phyloP scores from a whole-genome alignment of 1,140 invertebrate genomes.

The Philaenus spumarius region DNA sequence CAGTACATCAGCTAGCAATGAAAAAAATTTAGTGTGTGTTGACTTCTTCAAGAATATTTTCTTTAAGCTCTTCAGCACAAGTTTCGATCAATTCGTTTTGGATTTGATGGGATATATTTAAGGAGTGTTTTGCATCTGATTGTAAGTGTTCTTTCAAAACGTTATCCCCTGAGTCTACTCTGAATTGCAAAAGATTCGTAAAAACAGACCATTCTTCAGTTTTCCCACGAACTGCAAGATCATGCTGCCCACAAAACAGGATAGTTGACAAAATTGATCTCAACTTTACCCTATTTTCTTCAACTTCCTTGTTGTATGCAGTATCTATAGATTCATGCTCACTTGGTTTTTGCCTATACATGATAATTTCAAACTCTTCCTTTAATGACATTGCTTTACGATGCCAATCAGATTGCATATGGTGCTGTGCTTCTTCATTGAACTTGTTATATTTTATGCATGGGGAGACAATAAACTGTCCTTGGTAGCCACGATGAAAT shows the following conservation, averaged over 20 bases:
- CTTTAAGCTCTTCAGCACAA: background rate
- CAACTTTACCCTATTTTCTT: background rate
- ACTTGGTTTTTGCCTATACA: background rate
- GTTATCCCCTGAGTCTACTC: slow-evolving; percentile 1
- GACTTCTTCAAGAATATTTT: slow-evolving; percentile 1
- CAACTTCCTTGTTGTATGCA: background rate
- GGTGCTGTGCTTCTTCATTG: too few relatives aligned
- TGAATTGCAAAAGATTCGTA: background rate
- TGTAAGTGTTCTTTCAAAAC: slow-evolving; percentile 5
- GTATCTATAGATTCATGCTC: background rate
- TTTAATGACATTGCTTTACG: too few relatives aligned
- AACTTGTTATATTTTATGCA: too few relatives aligned
- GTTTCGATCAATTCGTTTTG: background rate
- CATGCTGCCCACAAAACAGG: too few relatives aligned
- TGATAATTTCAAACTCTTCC: too few relatives aligned
- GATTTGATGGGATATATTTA: slow-evolving; percentile 8
- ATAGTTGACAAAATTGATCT: background rate
- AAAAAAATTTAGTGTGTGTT: slow-evolving; percentile 3
- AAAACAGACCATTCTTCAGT: too few relatives aligned
- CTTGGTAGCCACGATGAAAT: too few relatives aligned
- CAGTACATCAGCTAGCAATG: slow-evolving; percentile 1
- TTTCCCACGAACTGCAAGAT: too few relatives aligned
- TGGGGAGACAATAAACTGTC: too few relatives aligned
- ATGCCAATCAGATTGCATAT: too few relatives aligned
- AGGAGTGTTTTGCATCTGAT: background rate